A percentile compares a stretch with the other conserved stretches of the same genome.
Conservation (phyloP, 2,888 invertebrate species). For the Drosophila aldrichi region DNA sequence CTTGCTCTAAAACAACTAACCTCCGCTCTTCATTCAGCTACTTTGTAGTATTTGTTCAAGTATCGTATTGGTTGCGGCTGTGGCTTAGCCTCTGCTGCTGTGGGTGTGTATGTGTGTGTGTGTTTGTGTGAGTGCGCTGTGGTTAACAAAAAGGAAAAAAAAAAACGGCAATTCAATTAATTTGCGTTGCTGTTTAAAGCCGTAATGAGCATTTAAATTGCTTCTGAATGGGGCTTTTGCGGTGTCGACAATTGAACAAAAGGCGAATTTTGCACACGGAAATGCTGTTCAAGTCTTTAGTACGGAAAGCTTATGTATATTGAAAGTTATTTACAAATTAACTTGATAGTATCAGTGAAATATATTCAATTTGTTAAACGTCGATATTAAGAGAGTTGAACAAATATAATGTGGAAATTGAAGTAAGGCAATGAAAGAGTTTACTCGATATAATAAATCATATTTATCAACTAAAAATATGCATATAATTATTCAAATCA, state of each 20-base stretch:
- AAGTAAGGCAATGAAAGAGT: too few relatives aligned
- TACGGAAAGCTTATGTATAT: constrained; percentile 43
- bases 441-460: too few relatives aligned
- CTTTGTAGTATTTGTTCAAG: constrained; percentile 69
- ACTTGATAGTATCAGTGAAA: constrained; percentile 23
- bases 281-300: constrained; percentile 21
- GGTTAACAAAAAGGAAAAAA: constrained; percentile 73
- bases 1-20: constrained; percentile 9
- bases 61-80: constrained; percentile 74
- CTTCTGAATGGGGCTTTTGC: constrained; percentile 68
- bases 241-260: constrained; percentile 69
- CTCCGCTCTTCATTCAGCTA: constrained; percentile 29
- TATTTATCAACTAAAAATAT: not conserved
- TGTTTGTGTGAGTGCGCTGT: constrained; percentile 33
- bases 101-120: not conserved
- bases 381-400: not conserved
- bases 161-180: constrained; percentile 77
- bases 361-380: constrained; percentile 3
- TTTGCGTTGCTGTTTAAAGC: constrained; percentile 74
- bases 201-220: constrained; percentile 79
- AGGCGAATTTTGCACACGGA: constrained; percentile 44
- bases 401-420: not conserved
- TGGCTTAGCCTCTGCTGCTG: constrained; percentile 50
- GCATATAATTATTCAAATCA: not conserved
- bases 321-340: constrained; percentile 43